A percentile compares a stretch with the other conserved stretches of the same genome.
Conservation (phyloP, 2,797 vertebrate species). For the Myiotriccus ornatus region DNA sequence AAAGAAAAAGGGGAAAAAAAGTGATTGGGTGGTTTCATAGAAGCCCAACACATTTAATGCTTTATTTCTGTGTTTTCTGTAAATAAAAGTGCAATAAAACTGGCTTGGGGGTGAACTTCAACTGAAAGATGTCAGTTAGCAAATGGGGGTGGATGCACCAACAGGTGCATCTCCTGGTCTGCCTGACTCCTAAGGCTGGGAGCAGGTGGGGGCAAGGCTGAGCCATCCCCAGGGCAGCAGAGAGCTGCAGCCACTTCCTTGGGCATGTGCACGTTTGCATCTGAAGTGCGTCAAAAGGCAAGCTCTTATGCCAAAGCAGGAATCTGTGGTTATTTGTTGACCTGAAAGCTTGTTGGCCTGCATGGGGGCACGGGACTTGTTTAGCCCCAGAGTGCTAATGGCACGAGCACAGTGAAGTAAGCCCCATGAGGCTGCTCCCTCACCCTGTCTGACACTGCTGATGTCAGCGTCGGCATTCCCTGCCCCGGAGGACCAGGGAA, state of each 20-base stretch:
- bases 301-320: neutral
- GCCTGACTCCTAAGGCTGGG: rapidly evolving
- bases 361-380: rapidly evolving
- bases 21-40: slow-evolving; percentile 62
- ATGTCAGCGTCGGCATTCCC: rapidly evolving
- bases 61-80: slow-evolving; percentile 81
- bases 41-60: slow-evolving; percentile 70
- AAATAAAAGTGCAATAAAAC: slow-evolving; percentile 79
- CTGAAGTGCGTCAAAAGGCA: neutral
- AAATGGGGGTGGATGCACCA: neutral
- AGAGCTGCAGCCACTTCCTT: neutral
- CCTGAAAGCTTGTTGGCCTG: neutral
- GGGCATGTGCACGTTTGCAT: rapidly evolving
- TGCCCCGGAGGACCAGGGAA: neutral
- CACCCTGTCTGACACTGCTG: rapidly evolving
- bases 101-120: slow-evolving; percentile 17
- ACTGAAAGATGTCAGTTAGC: neutral
- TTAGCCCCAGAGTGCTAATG: rapidly evolving
- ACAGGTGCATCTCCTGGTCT: neutral
- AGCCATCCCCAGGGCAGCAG: neutral
- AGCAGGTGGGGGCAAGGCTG: rapidly evolving
- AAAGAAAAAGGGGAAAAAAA: neutral
- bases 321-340: neutral
- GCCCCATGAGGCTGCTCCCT: neutral
- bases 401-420: neutral